Evolutionary conservation across 2,888 invertebrate genomes (phyloP).

Genomic region (Cotesia congregata): DNA sequence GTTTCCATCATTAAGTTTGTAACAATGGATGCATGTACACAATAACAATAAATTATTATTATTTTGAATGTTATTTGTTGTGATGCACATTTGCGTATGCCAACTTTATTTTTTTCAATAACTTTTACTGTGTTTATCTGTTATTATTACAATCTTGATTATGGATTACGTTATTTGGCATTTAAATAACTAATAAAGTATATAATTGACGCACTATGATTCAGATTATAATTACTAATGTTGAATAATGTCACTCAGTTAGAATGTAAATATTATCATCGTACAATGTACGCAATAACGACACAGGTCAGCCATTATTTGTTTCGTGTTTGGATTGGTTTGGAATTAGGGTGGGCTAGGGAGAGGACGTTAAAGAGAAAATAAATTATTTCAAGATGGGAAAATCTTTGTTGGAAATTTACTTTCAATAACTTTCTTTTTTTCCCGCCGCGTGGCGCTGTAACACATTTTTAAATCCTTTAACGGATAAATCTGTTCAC

Average conservation of each 20-base stretch:
- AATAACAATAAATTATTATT: constrained; percentile 28
- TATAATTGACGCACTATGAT: constrained; percentile 28
- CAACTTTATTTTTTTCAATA: background rate
- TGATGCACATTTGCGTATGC: constrained; percentile 34
- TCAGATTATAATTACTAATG: constrained; percentile 21
- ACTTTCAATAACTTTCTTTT: background rate
- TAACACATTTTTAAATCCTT: background rate
- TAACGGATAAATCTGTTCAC: background rate
- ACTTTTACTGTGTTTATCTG: background rate
- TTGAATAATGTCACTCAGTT: constrained; percentile 41
- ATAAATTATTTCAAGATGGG: background rate
- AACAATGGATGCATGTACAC: constrained; percentile 13
- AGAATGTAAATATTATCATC: constrained; percentile 47
- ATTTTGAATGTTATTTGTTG: constrained; percentile 17
- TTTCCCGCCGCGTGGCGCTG: background rate
- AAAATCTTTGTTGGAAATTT: background rate
- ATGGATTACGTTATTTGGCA: background rate
- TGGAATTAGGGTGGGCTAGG: constrained; percentile 5
- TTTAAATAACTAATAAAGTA: constrained; percentile 3
- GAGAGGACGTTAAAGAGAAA: background rate
- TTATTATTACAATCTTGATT: constrained; percentile 1
- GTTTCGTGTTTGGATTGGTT: constrained; percentile 41
- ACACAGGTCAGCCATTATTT: constrained; percentile 60
- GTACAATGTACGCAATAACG: constrained; percentile 56
- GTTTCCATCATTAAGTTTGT: background rate